Conservation (phyloP, 2,888 invertebrate species). For the Creontiades dilutus region DNA sequence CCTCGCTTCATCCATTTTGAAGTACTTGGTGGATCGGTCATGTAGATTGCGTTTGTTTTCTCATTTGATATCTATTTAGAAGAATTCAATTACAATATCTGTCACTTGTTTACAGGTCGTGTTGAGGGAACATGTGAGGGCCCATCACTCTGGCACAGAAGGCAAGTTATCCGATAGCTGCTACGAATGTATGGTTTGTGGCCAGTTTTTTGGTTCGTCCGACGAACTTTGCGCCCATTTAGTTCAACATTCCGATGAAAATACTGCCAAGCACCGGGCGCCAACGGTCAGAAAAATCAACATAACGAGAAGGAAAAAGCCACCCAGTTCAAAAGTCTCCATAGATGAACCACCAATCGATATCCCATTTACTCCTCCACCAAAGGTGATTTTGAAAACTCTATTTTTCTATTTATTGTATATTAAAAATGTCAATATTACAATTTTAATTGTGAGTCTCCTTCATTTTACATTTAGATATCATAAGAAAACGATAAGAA, state of each 20-base stretch:
- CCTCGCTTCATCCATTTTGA: too few relatives aligned
- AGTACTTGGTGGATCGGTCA: too few relatives aligned
- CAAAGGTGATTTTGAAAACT: neutral
- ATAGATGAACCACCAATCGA: neutral
- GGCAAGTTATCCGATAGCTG: conserved; percentile 83
- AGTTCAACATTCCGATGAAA: conserved; percentile 91
- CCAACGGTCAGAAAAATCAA: conserved; percentile 71
- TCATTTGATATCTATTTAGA: too few relatives aligned
- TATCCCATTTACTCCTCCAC: conserved; percentile 36
- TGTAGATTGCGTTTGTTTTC: too few relatives aligned
- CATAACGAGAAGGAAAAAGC: conserved; percentile 43
- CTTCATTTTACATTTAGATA: too few relatives aligned
- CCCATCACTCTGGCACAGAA: conserved; percentile 91
- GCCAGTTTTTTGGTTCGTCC: conserved; percentile 85
- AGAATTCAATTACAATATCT: too few relatives aligned
- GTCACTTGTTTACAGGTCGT: conserved; percentile 81
- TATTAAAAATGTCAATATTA: too few relatives aligned
- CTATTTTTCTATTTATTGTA: neutral
- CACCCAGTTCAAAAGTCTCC: neutral
- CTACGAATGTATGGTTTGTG: conserved; percentile 88
- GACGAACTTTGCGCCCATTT: conserved; percentile 89
- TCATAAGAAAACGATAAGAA: too few relatives aligned
- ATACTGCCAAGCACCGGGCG: conserved; percentile 82
- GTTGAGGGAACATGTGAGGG: conserved; percentile 89
- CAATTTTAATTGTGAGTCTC: too few relatives aligned